A percentile compares a stretch with the other conserved stretches of the same genome.
These are phyloP conservation scores for Sycophila texana DNA, from an alignment of 2,888 invertebrate genomes.

Conservation along the genomic window DNA sequence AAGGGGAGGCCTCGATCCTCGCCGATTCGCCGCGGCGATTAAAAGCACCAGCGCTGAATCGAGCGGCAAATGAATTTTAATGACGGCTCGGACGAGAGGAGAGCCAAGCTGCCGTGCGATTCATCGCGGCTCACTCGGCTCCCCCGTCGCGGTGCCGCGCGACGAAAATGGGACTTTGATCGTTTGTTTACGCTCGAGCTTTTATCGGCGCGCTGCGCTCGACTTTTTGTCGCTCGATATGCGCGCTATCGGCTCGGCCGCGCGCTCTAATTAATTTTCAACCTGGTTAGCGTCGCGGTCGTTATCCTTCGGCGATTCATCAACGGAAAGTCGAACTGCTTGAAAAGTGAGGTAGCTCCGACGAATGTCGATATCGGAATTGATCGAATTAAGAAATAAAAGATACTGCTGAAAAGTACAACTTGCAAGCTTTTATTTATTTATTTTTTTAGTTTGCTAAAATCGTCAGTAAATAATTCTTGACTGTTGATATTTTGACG, in stretches of 20 bases:
- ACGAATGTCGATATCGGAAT: too few species aligned
- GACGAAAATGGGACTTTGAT: conserved; percentile 30
- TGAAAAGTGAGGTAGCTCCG: too few species aligned
- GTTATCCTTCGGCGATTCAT: background rate
- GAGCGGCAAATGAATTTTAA: conserved; percentile 72
- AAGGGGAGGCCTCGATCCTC: conserved; percentile 9
- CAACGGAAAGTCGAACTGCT: too few species aligned
- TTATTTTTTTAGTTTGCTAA: too few species aligned
- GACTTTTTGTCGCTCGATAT: background rate
- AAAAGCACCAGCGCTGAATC: conserved; percentile 61
- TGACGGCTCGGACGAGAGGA: conserved; percentile 55
- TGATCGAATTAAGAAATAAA: too few species aligned
- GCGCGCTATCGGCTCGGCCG: background rate
- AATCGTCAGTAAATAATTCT: too few species aligned
- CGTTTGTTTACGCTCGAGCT: conserved; percentile 12
- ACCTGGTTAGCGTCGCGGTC: background rate
- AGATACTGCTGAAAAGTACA: too few species aligned
- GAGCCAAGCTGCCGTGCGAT: background rate
- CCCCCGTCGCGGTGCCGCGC: background rate
- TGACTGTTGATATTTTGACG: too few species aligned
- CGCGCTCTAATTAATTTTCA: background rate
- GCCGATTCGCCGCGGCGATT: conserved; percentile 63
- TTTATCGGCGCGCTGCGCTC: background rate
- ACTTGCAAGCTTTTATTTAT: too few species aligned
- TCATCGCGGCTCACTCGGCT: background rate